These are phyloP conservation scores for Pristionchus exspectatus DNA, from an alignment of 2,888 invertebrate species.

Conservation along the genomic window DNA sequence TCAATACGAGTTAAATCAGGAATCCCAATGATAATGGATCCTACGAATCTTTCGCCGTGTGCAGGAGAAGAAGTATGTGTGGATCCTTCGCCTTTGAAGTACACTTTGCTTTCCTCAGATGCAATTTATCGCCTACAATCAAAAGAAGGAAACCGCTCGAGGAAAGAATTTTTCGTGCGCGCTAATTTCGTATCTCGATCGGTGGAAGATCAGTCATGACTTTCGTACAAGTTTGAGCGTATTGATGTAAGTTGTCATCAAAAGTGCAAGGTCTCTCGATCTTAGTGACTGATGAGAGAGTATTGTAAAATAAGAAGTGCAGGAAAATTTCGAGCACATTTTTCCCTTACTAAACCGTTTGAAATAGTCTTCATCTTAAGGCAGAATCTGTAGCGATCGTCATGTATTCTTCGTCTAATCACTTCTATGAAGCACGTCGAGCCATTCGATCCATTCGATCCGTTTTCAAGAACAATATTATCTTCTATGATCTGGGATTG, in stretches of 20 bases:
- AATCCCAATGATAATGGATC: background rate
- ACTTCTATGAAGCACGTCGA: conserved; percentile 47
- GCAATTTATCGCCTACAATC: conserved; percentile 24
- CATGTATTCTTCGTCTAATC: conserved; percentile 41
- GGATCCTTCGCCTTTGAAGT: background rate
- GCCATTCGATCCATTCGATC: background rate
- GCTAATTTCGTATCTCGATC: conserved; percentile 9
- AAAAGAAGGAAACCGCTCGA: background rate
- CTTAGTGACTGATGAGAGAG: background rate
- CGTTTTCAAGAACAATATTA: conserved; percentile 37
- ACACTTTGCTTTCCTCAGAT: conserved; percentile 9
- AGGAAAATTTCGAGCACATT: too few species aligned
- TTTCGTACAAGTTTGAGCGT: background rate
- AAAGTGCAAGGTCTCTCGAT: background rate
- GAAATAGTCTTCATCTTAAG: background rate
- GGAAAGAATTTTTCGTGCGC: conserved; percentile 46
- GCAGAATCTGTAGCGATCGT: background rate
- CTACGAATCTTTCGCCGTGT: background rate
- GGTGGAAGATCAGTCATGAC: conserved; percentile 25
- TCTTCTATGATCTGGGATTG: conserved; percentile 53
- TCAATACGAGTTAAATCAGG: background rate
- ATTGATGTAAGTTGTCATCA: background rate
- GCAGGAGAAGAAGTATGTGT: background rate
- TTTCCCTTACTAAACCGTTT: background rate
- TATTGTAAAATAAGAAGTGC: too few species aligned